Conservation (phyloP, 30 jellyfish, hydroid and myxozoan genomes). For the Cassiopea andromeda region DNA sequence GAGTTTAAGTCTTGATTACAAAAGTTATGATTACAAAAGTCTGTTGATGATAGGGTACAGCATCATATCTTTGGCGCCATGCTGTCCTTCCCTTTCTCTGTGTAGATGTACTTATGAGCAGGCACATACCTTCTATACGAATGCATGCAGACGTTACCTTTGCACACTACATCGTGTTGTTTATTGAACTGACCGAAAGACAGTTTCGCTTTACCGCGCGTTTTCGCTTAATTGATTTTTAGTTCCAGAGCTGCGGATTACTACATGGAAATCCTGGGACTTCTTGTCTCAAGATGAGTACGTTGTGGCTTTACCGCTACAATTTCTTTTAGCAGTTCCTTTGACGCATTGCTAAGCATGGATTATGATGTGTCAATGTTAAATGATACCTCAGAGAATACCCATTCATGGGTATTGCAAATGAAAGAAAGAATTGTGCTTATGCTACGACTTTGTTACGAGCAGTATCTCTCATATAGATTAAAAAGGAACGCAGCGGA, state of each 20-base stretch:
- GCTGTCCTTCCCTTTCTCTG: too few species aligned
- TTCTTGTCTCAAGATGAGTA: neutral
- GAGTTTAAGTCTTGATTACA: too few species aligned
- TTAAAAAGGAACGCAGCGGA: too few species aligned
- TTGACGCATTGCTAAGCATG: slow-evolving; percentile 30
- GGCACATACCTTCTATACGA: too few species aligned
- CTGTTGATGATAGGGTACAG: too few species aligned
- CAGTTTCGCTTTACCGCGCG: neutral
- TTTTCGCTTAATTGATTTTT: neutral
- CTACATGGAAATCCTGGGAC: slow-evolving; percentile 1
- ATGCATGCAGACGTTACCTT: neutral
- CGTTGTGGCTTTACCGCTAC: neutral
- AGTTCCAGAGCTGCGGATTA: neutral
- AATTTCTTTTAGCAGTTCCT: neutral
- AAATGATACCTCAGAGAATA: slow-evolving; percentile 3
- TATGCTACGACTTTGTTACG: neutral
- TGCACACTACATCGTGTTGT: neutral
- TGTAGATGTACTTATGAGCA: too few species aligned
- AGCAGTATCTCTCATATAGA: neutral
- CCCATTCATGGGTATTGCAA: neutral
- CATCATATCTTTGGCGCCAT: too few species aligned
- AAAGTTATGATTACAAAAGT: too few species aligned
- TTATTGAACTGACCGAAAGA: neutral
- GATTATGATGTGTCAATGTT: neutral
- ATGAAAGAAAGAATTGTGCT: neutral